Conservation (phyloP, 2,113 vertebrate species). For the Lagopus leucura region DNA sequence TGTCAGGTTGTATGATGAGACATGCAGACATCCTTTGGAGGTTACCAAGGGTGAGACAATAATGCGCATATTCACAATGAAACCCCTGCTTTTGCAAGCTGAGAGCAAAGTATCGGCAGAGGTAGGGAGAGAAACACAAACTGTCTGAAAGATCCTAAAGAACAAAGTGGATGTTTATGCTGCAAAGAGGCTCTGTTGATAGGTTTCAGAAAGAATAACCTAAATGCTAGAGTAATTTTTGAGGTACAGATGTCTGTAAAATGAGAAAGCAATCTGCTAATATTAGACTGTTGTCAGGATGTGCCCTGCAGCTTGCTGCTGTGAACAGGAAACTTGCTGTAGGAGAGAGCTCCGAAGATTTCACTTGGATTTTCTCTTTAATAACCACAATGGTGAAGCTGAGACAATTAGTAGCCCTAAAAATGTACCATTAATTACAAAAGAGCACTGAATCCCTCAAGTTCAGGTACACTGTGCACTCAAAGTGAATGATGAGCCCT, state of each 20-base stretch:
- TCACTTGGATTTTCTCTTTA: neutral
- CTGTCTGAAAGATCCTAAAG: neutral
- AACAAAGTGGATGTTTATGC: too few relatives aligned
- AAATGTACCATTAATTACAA: conserved; percentile 19
- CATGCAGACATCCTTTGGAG: conserved; percentile 25
- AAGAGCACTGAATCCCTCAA: neutral
- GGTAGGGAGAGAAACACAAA: conserved; percentile 15
- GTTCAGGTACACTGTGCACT: neutral
- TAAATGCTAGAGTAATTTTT: too few relatives aligned
- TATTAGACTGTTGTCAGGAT: too few relatives aligned
- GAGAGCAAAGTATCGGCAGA: conserved; percentile 26
- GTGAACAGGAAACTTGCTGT: neutral
- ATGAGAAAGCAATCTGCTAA: too few relatives aligned
- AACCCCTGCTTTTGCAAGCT: conserved; percentile 4
- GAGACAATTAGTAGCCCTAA: neutral
- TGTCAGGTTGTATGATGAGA: conserved; percentile 28
- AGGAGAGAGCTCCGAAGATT: neutral
- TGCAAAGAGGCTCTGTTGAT: too few relatives aligned
- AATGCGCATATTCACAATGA: neutral
- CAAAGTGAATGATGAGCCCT: neutral
- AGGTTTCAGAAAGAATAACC: too few relatives aligned
- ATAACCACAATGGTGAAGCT: neutral
- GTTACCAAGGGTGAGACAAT: conserved; percentile 5
- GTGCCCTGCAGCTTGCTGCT: neutral
- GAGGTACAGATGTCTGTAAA: too few relatives aligned